phyloP scores from a whole-genome alignment of 2,888 invertebrate genomes.

The Pheosia gnoma region DNA sequence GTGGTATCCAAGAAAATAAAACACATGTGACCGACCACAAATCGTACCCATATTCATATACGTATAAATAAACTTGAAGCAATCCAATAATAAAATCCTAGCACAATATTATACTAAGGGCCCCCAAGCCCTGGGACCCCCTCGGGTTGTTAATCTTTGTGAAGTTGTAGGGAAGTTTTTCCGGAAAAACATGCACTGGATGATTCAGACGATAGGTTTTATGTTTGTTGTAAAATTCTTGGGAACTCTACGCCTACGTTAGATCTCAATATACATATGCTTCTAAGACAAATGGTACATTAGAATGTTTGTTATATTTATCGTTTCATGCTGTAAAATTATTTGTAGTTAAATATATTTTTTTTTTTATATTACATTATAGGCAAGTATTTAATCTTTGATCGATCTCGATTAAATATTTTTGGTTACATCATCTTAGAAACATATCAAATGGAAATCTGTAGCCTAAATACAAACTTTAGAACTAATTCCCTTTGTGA shows the following conservation, averaged over 20 bases:
- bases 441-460: too few relatives aligned
- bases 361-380: too few relatives aligned
- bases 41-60: slow-evolving; percentile 19
- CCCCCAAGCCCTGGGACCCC: slow-evolving; percentile 26
- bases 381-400: too few relatives aligned
- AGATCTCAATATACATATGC: neutral
- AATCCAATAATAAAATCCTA: slow-evolving; percentile 36
- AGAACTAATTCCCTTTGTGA: too few relatives aligned
- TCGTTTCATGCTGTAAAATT: too few relatives aligned
- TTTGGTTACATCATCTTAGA: too few relatives aligned
- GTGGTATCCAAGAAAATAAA: slow-evolving; percentile 9
- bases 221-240: neutral
- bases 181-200: slow-evolving; percentile 55
- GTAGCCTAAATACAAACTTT: too few relatives aligned
- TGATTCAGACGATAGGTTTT: slow-evolving; percentile 58
- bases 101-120: slow-evolving; percentile 19
- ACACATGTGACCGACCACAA: slow-evolving; percentile 23
- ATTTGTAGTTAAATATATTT: too few relatives aligned
- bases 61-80: slow-evolving; percentile 30
- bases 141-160: slow-evolving; percentile 58
- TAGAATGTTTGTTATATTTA: too few relatives aligned
- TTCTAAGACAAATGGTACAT: too few relatives aligned
- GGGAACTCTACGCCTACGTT: neutral
- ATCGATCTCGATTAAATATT: too few relatives aligned
- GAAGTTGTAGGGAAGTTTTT: slow-evolving; percentile 48